Conservation (phyloP, 23 tunicate species). For the Trididemnum clinides region DNA sequence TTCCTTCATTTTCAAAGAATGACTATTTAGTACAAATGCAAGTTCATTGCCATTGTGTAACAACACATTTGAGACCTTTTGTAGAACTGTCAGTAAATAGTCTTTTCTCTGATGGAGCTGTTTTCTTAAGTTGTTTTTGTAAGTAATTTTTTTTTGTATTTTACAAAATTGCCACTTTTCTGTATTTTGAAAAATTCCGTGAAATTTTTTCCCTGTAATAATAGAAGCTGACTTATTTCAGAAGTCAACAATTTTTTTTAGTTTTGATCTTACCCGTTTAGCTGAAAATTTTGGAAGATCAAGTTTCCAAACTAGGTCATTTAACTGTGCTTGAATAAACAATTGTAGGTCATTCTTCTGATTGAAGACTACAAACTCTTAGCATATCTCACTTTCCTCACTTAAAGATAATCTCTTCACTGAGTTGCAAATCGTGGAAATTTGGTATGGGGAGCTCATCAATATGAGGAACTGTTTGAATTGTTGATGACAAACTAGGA, state of each 20-base stretch:
- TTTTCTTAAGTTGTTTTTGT: background rate
- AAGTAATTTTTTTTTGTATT: background rate
- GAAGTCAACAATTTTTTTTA: background rate
- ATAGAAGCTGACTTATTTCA: background rate
- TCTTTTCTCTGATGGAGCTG: background rate
- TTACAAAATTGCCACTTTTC: background rate
- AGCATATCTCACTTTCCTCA: background rate
- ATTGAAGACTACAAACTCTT: slow-evolving; percentile 8
- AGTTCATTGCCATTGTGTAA: background rate
- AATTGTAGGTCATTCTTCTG: slow-evolving; percentile 14
- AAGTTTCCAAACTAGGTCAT: slow-evolving; percentile 12
- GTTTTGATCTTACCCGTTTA: background rate
- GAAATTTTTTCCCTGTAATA: background rate
- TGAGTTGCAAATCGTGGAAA: background rate
- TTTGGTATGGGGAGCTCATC: slow-evolving; percentile 1
- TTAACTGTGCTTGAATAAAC: slow-evolving; percentile 22
- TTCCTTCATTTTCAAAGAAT: background rate
- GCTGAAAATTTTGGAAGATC: background rate
- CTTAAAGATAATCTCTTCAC: background rate
- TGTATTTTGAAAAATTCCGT: background rate
- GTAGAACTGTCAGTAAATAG: background rate
- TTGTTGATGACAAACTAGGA: slow-evolving; percentile 9
- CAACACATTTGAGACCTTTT: background rate
- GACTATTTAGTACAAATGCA: background rate
- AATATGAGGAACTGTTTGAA: slow-evolving; percentile 14